Evolutionary conservation across 2,113 vertebrate genomes (phyloP), one percentile per base, ranked within the genome.

Genomic region (Daubentonia madagascariensis): DNA sequence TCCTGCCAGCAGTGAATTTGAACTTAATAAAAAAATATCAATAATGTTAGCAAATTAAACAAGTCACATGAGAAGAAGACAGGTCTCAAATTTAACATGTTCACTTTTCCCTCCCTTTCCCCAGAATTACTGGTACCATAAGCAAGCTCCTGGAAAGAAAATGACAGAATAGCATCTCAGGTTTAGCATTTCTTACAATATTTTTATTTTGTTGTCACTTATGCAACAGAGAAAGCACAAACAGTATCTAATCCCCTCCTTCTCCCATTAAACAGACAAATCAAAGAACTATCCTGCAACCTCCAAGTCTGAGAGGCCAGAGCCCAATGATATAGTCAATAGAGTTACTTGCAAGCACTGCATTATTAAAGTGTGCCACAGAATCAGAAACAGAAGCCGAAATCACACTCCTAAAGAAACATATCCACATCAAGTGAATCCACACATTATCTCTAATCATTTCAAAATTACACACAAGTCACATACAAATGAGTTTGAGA

Each of bases 31-130:
- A 76, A 94, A 91, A 81, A 50, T 40, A 89, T 22, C 92, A 94
- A 86, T 93, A 92, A 92, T 65, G 43, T 88, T 12, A 96, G 50
- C 30, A 67, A 89, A 89, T 89, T 81, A 73, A 93, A 89, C 3
- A 68, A 95, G 43, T 68, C 67, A 95, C 40, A 93, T 20, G 70
- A 92, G 93, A 11, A 87, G 30, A 97, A 83, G 86, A 85, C 1
- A 72, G 84, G 81, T 67, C 87, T 90, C 95, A 68, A 78, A 85
- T 72, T 48, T 78, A 95, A 83, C 18, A 1, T 57, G 20, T 78
- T 92, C 65, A 1, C 72, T 78, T 94, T 95, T 32, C 65, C 70
- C 92, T 76, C 18, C 30, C 52, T 75, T 84, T 92, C 54, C 22
- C 73, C 40, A 50, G 61, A 89, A 95, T 72, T 79, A 95, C 59